Percentiles rank a stretch among this genome's conserved stretches.
Conservation (phyloP, 2,888 invertebrate species). For the Petrolisthes cinctipes region DNA sequence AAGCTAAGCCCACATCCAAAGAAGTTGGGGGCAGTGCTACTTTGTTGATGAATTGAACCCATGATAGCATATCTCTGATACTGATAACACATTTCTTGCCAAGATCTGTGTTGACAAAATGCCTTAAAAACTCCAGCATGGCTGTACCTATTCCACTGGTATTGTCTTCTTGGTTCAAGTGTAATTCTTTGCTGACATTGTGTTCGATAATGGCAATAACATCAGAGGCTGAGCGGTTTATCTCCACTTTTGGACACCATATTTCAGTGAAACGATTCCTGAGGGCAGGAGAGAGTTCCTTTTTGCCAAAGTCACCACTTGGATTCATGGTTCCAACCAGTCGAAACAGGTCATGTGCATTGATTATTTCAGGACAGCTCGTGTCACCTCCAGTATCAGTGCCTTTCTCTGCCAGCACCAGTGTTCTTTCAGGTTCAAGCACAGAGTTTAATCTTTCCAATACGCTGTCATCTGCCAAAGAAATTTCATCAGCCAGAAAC, state of each 20-base stretch:
- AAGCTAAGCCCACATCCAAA: constrained; percentile 73
- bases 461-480: constrained; percentile 97
- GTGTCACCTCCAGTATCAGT: constrained; percentile 69
- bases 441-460: constrained; percentile 96
- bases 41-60: constrained; percentile 89
- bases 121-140: constrained; percentile 57
- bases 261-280: constrained; percentile 98
- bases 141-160: constrained; percentile 48
- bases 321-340: constrained; percentile 99
- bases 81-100: constrained; percentile 80
- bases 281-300: constrained; percentile 82
- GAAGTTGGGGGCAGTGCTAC: constrained; percentile 69
- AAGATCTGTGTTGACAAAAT: constrained; percentile 58
- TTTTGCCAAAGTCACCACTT: constrained; percentile 99
- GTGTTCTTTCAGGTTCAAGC: constrained; percentile 89
- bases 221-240: constrained; percentile 80
- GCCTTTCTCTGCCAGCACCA: constrained; percentile 92
- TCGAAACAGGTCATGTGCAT: constrained; percentile 82
- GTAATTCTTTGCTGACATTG: constrained; percentile 50
- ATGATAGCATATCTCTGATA: constrained; percentile 90
- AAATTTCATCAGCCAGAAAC: constrained; percentile 98
- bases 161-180: constrained; percentile 72
- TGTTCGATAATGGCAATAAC: constrained; percentile 70
- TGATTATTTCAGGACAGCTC: constrained; percentile 73
- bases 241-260: constrained; percentile 65